Conservation (phyloP, 53 echinoderm and acorn worm genomes). For the Luidia sarsii region DNA sequence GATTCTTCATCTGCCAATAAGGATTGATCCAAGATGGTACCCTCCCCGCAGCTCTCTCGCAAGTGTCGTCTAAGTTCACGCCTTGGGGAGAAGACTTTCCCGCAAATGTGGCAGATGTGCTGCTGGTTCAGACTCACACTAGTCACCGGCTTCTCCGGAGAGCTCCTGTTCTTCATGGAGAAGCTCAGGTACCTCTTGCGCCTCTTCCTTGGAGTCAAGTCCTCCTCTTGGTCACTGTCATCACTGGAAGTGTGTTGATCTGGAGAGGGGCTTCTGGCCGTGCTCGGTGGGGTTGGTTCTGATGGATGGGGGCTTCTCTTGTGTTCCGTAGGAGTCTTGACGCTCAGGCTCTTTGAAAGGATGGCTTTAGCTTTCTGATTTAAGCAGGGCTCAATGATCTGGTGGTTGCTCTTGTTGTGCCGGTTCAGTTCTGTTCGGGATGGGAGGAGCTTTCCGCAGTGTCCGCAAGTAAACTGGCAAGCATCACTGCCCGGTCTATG, state of each 20-base stretch:
- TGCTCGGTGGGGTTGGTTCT: not conserved
- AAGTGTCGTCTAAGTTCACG: not conserved
- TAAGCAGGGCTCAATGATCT: slow-evolving; percentile 9
- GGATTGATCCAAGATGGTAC: no score
- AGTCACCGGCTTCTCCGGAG: no score
- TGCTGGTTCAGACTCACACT: not conserved
- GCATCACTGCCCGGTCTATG: not conserved
- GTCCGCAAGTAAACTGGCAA: slow-evolving; percentile 10
- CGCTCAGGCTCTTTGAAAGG: not conserved
- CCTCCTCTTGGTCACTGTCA: no score
- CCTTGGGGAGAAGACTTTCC: slow-evolving; percentile 1
- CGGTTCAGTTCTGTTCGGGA: not conserved
- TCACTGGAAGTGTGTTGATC: no score
- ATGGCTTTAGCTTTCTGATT: no score
- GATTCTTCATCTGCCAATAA: no score
- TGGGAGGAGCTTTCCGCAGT: not conserved
- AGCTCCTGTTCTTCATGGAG: no score
- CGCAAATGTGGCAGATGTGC: slow-evolving; percentile 4
- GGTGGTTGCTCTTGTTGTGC: slow-evolving; percentile 17
- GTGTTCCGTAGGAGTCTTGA: not conserved
- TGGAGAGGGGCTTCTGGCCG: not conserved
- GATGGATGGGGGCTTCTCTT: not conserved
- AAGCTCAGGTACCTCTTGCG: no score
- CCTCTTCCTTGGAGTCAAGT: no score
- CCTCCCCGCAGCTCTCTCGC: not conserved